These are phyloP conservation scores for Agonopterix arenella DNA, from an alignment of 2,888 invertebrate genomes.

Conservation along the genomic window DNA sequence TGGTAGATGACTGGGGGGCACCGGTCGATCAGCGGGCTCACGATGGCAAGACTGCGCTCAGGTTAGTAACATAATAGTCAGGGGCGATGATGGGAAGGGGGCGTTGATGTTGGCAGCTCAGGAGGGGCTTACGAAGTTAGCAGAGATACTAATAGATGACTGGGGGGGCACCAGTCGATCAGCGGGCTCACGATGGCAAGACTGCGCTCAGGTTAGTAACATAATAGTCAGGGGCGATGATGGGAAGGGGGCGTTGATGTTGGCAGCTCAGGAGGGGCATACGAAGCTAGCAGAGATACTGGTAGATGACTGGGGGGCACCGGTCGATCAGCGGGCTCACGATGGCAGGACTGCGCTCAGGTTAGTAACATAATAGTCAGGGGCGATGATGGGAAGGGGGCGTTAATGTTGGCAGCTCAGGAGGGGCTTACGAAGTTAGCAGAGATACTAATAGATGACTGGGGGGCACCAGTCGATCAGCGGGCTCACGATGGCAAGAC, in stretches of 20 bases:
- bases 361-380: slow-evolving; percentile 78
- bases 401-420: slow-evolving; percentile 92
- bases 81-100: slow-evolving; percentile 94
- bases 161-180: slow-evolving; percentile 88
- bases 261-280: slow-evolving; percentile 94
- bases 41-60: slow-evolving; percentile 92
- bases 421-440: slow-evolving; percentile 84
- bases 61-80: slow-evolving; percentile 79
- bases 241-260: slow-evolving; percentile 53
- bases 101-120: slow-evolving; percentile 93
- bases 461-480: slow-evolving; percentile 88
- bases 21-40: slow-evolving; percentile 91
- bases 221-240: slow-evolving; percentile 82
- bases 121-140: slow-evolving; percentile 83
- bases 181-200: slow-evolving; percentile 93
- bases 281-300: slow-evolving; percentile 77
- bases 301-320: slow-evolving; percentile 85
- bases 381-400: slow-evolving; percentile 94
- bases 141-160: slow-evolving; percentile 82
- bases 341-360: slow-evolving; percentile 93
- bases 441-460: slow-evolving; percentile 82
- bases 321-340: slow-evolving; percentile 90
- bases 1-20: slow-evolving; percentile 85
- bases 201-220: slow-evolving; percentile 83
- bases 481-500: slow-evolving; percentile 94